phyloP scores from a whole-genome alignment of 2,113 vertebrate species.

The Chionis minor region DNA sequence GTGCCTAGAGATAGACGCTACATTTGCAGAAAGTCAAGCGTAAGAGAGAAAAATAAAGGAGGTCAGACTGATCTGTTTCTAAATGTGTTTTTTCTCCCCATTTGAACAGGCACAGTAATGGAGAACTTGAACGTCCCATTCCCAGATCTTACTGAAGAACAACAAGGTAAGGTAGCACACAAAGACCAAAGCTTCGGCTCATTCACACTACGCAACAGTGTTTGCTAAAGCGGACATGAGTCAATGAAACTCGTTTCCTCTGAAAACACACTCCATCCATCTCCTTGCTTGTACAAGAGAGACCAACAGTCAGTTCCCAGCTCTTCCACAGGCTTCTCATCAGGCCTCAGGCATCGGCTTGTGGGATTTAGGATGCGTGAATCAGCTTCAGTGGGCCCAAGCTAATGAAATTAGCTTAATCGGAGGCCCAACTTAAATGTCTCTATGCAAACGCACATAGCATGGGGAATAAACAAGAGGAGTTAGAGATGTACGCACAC shows the following conservation, averaged over 20 bases:
- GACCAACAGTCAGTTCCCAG: neutral
- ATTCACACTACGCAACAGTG: neutral
- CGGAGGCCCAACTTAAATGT: too few relatives aligned
- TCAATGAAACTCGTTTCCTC: neutral
- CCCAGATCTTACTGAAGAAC: constrained; percentile 4
- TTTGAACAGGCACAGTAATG: constrained; percentile 38
- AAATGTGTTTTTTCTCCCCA: neutral
- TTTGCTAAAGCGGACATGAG: neutral
- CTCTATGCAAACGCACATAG: too few relatives aligned
- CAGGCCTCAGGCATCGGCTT: too few relatives aligned
- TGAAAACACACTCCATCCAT: neutral
- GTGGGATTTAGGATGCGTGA: too few relatives aligned
- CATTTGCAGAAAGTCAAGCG: neutral
- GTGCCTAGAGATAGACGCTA: neutral
- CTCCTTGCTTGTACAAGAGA: neutral
- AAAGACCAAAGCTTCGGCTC: neutral
- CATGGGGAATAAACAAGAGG: too few relatives aligned
- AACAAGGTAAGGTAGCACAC: constrained; percentile 39
- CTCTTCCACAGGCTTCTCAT: neutral
- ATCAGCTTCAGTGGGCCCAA: too few relatives aligned
- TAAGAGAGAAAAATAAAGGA: neutral
- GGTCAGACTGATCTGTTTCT: neutral
- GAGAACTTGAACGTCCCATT: neutral
- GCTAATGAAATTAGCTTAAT: too few relatives aligned
- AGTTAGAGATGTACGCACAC: too few relatives aligned